Evolutionary conservation across 2,113 vertebrate genomes (phyloP), one percentile per base, ranked within the genome.

Genomic region (Dicerorhinus sumatrensis): DNA sequence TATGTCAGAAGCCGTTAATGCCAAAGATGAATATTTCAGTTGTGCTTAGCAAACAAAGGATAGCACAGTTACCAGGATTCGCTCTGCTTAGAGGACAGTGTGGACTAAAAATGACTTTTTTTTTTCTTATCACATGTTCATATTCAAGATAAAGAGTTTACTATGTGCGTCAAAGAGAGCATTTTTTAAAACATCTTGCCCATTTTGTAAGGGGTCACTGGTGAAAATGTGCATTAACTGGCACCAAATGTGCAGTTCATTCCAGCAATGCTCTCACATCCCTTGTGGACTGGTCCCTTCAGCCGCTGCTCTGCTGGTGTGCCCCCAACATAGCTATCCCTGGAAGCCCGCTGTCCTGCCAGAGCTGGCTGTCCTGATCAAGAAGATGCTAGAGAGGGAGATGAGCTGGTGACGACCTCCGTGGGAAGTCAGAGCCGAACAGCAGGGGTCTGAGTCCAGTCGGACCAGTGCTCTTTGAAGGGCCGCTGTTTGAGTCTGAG

Each of bases 1-100:
- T 73, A 29, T 62, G 48, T 92, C 36, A 21, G 83, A 96, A 96
- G 58, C 80, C 67, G 36, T 85, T 88, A 48, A 33, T 72, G 56
- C 70, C 54, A 36, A 85, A 76, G 62, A 77, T 76, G 84, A 95
- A 56, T 94, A 82, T 93, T 89, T 91, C 48, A 77, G 27, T 90
- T 97, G 77, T 91, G 25, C 46, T 39, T 56, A 42, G 81, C 76
- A 91, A 92, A 94, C 80, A 97, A 75, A 93, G 92, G 62, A 80
- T 72, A 58, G 69, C 56, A 48, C 46, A 31, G 67, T 84, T 92
- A 75, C 39, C n/a, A 79, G 51, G 83, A 83, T 75, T 81, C 89
- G 17, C 29, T 69, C 89, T 82, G 25, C 69, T 93, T 54, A 56
- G 73, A 93, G 20, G 14, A 83, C 46, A 93, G 18, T 18, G 27